These are phyloP conservation scores for Synergus gifuensis DNA, from an alignment of 2,888 invertebrate species.

Conservation along the genomic window DNA sequence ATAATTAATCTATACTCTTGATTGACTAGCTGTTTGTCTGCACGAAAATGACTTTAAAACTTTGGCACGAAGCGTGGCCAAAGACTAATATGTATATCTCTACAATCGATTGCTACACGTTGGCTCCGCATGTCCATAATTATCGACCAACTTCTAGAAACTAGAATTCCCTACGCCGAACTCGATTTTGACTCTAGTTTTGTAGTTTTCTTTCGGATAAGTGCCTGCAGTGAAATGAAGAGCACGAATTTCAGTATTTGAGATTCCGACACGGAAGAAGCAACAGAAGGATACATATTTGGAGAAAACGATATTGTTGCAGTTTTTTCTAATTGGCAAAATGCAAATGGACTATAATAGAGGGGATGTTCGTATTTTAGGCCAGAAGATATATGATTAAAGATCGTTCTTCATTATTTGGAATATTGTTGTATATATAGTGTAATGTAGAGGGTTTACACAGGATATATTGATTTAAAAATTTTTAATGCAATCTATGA, in stretches of 20 bases:
- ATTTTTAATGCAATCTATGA: no score
- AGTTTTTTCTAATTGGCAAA: neutral
- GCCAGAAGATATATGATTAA: neutral
- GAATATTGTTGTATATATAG: neutral
- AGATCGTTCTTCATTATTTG: neutral
- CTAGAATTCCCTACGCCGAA: slow-evolving; percentile 19
- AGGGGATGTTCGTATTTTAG: neutral
- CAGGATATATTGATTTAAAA: no score
- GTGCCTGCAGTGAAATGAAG: slow-evolving; percentile 24
- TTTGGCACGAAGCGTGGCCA: slow-evolving; percentile 50
- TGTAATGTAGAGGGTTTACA: no score
- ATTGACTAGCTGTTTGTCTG: slow-evolving; percentile 51
- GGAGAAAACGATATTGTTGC: neutral
- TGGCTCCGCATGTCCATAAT: slow-evolving; percentile 53
- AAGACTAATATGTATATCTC: slow-evolving; percentile 37
- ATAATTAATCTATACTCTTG: slow-evolving; percentile 64
- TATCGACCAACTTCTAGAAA: slow-evolving; percentile 38
- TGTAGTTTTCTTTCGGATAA: neutral
- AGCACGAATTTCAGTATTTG: slow-evolving; percentile 24
- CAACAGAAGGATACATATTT: neutral
- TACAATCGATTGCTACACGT: slow-evolving; percentile 42
- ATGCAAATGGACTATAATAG: neutral
- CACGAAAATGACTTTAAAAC: slow-evolving; percentile 43
- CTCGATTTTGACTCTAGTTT: neutral
- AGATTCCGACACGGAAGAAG: slow-evolving; percentile 23